Evolutionary conservation across 2,888 invertebrate genomes (phyloP).

Genomic region (Pseudanteris insignis): DNA sequence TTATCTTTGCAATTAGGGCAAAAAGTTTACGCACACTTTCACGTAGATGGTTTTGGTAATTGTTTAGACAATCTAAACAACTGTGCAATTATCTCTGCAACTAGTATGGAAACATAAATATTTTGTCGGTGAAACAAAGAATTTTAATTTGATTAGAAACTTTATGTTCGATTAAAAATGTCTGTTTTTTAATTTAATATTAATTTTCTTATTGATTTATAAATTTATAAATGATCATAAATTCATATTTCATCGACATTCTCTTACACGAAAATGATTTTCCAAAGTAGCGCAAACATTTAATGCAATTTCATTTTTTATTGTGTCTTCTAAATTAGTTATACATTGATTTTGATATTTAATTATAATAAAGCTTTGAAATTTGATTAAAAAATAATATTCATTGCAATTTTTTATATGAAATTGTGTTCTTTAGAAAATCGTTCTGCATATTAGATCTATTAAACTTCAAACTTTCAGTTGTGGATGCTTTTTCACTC

Average conservation of each 20-base stretch:
- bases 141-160: neutral
- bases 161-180: no score
- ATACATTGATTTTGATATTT: no score
- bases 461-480: no score
- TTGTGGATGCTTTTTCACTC: no score
- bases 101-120: conserved; percentile 9
- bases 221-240: no score
- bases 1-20: conserved; percentile 48
- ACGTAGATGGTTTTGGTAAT: conserved; percentile 43
- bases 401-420: no score
- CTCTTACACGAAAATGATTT: conserved; percentile 27
- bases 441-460: no score
- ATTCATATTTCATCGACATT: conserved; percentile 25
- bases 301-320: neutral
- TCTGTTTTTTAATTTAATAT: neutral
- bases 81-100: conserved; percentile 22
- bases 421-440: no score
- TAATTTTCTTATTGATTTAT: neutral
- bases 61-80: conserved; percentile 11
- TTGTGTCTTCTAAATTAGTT: no score
- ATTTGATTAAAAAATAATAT: no score
- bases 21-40: conserved; percentile 48
- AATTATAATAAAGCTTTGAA: no score
- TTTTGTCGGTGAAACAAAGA: conserved; percentile 14
- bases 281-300: conserved; percentile 7